phyloP scores from a whole-genome alignment of 2,888 invertebrate genomes.

The Ormyrus pomaceus region DNA sequence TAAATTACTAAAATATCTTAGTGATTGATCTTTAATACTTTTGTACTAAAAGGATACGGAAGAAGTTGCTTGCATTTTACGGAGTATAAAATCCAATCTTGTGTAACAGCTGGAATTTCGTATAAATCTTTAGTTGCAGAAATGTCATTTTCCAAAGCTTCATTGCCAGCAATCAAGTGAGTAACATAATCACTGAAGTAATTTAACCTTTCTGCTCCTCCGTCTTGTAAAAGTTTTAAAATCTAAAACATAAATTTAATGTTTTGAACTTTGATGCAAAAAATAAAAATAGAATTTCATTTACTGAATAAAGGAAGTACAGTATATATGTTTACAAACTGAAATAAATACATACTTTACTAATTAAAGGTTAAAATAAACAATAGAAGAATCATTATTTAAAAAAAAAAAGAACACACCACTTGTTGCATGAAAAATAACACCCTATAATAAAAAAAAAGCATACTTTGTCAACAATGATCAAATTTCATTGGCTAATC shows the following conservation, averaged over 20 bases:
- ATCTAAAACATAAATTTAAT: conserved; percentile 79
- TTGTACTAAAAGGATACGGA: conserved; percentile 77
- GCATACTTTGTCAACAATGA: too few relatives aligned
- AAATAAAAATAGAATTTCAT: too few relatives aligned
- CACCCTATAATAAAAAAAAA: too few relatives aligned
- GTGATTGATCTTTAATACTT: neutral
- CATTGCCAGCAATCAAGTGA: conserved; percentile 91
- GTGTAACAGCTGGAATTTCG: conserved; percentile 92
- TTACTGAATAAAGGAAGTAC: too few relatives aligned
- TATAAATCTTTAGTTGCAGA: conserved; percentile 95
- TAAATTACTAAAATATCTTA: conserved; percentile 10
- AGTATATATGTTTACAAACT: too few relatives aligned
- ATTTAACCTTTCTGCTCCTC: conserved; percentile 91
- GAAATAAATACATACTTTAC: too few relatives aligned
- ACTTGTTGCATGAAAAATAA: too few relatives aligned
- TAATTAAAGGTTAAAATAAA: too few relatives aligned
- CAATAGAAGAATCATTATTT: too few relatives aligned
- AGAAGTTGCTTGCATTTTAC: conserved; percentile 78
- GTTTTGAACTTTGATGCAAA: neutral
- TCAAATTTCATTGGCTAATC: too few relatives aligned
- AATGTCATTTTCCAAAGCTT: conserved; percentile 90
- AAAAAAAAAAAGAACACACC: too few relatives aligned
- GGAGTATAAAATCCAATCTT: conserved; percentile 87
- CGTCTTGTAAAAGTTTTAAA: conserved; percentile 85
- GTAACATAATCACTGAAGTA: conserved; percentile 95